A percentile compares a stretch with the other conserved stretches of the same genome.
These are phyloP conservation scores for Amphipyra tragopoginis DNA, from an alignment of 2,888 invertebrate species.

Conservation along the genomic window DNA sequence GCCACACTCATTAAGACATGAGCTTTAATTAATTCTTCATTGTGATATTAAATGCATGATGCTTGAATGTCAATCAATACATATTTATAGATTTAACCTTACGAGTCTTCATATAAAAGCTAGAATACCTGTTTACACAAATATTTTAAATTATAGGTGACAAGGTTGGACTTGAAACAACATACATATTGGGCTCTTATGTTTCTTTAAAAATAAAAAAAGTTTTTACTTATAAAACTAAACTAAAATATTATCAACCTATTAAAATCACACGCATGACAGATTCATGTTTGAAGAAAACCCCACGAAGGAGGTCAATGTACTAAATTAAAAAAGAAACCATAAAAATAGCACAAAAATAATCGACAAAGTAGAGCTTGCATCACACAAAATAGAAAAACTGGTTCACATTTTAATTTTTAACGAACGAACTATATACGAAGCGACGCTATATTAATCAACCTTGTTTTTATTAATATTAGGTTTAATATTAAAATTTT, in stretches of 20 bases:
- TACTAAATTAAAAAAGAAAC: conserved; percentile 48
- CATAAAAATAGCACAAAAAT: conserved; percentile 32
- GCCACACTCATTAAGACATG: conserved; percentile 3
- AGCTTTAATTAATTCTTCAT: background rate
- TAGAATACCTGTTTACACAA: conserved; percentile 47
- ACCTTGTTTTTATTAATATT: conserved; percentile 32
- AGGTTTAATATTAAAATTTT: conserved; percentile 14
- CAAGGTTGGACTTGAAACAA: too few species aligned
- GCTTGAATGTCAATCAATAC: background rate
- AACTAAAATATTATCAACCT: conserved; percentile 3
- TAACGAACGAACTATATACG: background rate
- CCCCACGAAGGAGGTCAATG: conserved; percentile 45
- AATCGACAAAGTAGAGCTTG: conserved; percentile 48
- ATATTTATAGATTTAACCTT: too few species aligned
- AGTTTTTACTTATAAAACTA: conserved; percentile 2
- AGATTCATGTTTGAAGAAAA: conserved; percentile 13
- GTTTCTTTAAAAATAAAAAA: too few species aligned
- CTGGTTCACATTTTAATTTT: conserved; percentile 8
- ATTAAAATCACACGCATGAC: conserved; percentile 11
- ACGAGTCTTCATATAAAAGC: conserved; percentile 14
- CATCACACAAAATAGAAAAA: conserved; percentile 56
- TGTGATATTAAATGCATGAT: conserved; percentile 21
- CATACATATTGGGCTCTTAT: too few species aligned
- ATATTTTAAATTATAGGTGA: too few species aligned
- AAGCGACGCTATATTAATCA: conserved; percentile 22